phyloP scores from a whole-genome alignment of 1,140 invertebrate genomes.

The Anastrepha ludens region DNA sequence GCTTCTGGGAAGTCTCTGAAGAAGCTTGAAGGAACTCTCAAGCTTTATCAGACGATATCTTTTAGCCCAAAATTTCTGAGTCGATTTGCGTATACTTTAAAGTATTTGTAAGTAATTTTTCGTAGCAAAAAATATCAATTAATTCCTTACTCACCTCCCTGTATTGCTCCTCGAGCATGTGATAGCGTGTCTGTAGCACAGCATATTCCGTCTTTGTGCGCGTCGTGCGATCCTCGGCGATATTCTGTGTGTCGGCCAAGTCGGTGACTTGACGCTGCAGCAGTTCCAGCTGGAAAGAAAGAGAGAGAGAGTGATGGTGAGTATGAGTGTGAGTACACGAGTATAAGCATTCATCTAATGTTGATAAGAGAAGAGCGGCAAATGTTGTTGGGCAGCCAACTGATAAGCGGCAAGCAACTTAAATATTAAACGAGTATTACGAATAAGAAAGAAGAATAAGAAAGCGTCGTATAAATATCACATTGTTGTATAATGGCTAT shows the following conservation, averaged over 20 bases:
- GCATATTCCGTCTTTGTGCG: slow-evolving; percentile 93
- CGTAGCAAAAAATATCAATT: too few species aligned
- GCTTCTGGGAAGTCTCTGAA: too few species aligned
- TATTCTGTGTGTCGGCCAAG: slow-evolving; percentile 88
- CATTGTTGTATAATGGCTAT: not conserved
- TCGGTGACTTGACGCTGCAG: slow-evolving; percentile 92
- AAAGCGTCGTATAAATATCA: not conserved
- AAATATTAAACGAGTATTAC: not conserved
- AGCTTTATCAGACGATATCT: too few species aligned
- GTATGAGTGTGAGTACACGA: not conserved
- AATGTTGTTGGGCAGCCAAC: not conserved
- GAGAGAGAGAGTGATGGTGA: slow-evolving; percentile 52
- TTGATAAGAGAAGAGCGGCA: not conserved
- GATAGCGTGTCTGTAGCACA: slow-evolving; percentile 88
- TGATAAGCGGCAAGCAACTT: not conserved
- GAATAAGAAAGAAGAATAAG: too few species aligned
- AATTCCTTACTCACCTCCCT: slow-evolving; percentile 80
- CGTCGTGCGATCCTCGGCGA: slow-evolving; percentile 89
- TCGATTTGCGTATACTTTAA: too few species aligned
- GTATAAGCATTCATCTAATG: not conserved
- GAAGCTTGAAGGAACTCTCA: too few species aligned
- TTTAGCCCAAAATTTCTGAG: too few species aligned
- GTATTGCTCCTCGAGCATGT: slow-evolving; percentile 94
- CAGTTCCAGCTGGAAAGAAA: slow-evolving; percentile 84
- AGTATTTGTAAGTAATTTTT: too few species aligned